Percentiles rank a stretch among this genome's conserved stretches.
Conservation (phyloP, 2,113 vertebrate species). For the Ptyas mucosa region DNA sequence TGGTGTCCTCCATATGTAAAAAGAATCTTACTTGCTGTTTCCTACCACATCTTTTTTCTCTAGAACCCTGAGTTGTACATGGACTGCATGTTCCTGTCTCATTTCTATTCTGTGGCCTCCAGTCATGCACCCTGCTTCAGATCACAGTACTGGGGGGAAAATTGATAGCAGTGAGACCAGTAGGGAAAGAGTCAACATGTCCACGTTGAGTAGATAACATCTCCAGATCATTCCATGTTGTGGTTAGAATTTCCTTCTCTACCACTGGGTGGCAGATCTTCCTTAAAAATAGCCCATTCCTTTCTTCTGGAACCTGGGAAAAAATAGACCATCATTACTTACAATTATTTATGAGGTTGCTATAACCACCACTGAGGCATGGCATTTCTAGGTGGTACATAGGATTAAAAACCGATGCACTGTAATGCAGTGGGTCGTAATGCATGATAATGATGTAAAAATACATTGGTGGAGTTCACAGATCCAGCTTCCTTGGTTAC, state of each 20-base stretch:
- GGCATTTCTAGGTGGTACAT: neutral
- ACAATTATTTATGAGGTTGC: neutral
- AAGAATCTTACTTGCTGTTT: neutral
- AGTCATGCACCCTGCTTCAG: neutral
- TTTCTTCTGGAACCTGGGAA: neutral
- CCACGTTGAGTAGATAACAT: neutral
- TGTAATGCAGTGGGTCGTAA: neutral
- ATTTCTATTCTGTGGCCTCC: neutral
- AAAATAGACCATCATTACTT: neutral
- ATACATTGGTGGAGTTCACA: neutral
- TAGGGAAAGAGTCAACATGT: neutral
- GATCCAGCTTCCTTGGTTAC: neutral
- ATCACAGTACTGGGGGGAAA: neutral
- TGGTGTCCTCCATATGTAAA: neutral
- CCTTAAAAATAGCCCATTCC: neutral
- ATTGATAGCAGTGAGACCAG: neutral
- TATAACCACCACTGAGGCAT: neutral
- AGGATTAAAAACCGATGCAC: neutral
- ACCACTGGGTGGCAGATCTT: neutral
- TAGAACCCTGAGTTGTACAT: neutral
- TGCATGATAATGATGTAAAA: neutral
- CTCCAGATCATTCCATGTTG: neutral
- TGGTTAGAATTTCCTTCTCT: neutral
- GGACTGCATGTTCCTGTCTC: neutral
- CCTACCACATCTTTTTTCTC: neutral